These are phyloP conservation scores for Todiramphus chloris DNA, from an alignment of 2,113 vertebrate species.

Conservation along the genomic window DNA sequence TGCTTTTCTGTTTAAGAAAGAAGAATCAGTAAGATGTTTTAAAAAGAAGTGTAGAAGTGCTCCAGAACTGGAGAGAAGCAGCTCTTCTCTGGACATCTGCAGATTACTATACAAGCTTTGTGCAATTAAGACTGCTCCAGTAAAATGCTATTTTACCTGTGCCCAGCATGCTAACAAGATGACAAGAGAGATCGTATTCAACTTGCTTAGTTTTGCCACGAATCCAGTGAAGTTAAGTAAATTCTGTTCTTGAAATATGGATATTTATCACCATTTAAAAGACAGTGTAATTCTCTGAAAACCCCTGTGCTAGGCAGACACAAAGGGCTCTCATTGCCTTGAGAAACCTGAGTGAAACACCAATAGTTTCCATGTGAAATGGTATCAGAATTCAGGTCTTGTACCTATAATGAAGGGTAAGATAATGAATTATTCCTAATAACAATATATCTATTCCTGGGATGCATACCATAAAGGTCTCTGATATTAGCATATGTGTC, in stretches of 20 bases:
- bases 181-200: background rate
- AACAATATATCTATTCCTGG: slow-evolving; percentile 4
- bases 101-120: background rate
- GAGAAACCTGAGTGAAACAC: background rate
- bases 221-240: background rate
- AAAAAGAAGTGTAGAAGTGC: background rate
- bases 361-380: background rate
- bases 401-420: background rate
- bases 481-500: background rate
- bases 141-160: background rate
- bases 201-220: background rate
- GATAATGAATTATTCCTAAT: slow-evolving; percentile 12
- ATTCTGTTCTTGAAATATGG: background rate
- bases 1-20: background rate
- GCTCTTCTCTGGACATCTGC: background rate
- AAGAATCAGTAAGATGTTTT: background rate
- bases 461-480: background rate
- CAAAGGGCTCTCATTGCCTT: background rate
- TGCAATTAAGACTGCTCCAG: background rate
- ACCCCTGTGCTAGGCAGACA: background rate
- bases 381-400: background rate
- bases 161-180: background rate
- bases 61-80: background rate
- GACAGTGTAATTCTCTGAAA: background rate
- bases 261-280: background rate